These are phyloP conservation scores for Cydia pomonella DNA, from an alignment of 1,140 invertebrate species.

Conservation along the genomic window DNA sequence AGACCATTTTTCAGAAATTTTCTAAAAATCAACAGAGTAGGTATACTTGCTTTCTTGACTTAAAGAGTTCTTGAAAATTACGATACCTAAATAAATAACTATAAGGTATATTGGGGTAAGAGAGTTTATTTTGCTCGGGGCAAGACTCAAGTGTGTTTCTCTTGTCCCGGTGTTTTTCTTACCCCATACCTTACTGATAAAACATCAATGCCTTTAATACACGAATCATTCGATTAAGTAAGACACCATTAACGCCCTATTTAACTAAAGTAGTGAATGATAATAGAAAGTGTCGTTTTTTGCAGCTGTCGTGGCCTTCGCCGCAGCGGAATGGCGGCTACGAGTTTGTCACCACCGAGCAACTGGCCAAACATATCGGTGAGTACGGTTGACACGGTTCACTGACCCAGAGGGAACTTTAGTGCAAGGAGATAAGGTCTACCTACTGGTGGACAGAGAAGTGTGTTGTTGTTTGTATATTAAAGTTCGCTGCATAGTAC, in stretches of 20 bases:
- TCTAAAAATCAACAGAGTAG: no score
- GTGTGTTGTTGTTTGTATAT: neutral
- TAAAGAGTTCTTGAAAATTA: neutral
- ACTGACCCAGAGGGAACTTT: no score
- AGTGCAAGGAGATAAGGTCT: no score
- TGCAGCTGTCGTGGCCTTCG: slow-evolving; percentile 72
- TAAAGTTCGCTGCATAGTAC: no score
- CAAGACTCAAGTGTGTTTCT: no score
- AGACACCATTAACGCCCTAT: neutral
- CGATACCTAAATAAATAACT: neutral
- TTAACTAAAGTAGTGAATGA: neutral
- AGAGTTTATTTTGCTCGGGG: no score
- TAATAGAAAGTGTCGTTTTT: slow-evolving; percentile 36
- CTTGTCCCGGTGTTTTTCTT: no score
- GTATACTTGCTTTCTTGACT: no score
- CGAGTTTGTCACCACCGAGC: slow-evolving; percentile 72
- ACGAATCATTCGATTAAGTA: neutral
- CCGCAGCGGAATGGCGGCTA: slow-evolving; percentile 70
- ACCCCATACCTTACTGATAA: no score
- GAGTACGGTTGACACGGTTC: slow-evolving; percentile 34
- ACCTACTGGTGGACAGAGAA: no score
- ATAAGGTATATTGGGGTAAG: neutral
- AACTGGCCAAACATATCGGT: slow-evolving; percentile 74
- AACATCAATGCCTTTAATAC: neutral
- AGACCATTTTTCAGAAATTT: no score